Percentiles rank a stretch among this genome's conserved stretches.
phyloP scores from a whole-genome alignment of 2,888 invertebrate species.

The Cerceris ruficornis region DNA sequence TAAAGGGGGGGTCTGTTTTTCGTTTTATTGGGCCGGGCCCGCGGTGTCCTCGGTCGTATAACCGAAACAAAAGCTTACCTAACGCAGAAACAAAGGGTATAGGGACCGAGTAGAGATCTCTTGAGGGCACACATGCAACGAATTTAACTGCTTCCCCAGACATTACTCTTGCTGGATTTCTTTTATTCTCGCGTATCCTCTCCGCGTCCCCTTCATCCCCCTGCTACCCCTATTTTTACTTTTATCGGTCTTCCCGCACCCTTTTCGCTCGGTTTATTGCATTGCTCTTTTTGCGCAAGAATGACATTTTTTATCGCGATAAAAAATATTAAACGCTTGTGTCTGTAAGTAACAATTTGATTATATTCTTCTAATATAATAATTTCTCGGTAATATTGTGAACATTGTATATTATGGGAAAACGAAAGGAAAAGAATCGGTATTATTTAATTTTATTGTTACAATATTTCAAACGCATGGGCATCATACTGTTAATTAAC shows the following conservation, averaged over 20 bases:
- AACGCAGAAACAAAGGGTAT: conserved; percentile 78
- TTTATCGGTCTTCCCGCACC: conserved; percentile 43
- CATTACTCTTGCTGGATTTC: conserved; percentile 79
- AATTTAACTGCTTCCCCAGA: conserved; percentile 80
- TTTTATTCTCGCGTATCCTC: conserved; percentile 75
- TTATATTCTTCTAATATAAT: no score
- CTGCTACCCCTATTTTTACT: conserved; percentile 24
- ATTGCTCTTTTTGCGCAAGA: not conserved
- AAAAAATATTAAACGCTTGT: no score
- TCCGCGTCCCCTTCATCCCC: conserved; percentile 30
- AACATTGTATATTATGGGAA: no score
- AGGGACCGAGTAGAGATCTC: conserved; percentile 70
- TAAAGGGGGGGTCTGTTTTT: conserved; percentile 76
- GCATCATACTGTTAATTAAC: no score
- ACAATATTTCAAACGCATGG: no score
- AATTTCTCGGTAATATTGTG: no score
- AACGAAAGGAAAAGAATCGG: no score
- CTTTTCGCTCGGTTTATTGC: conserved; percentile 26
- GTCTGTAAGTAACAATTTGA: no score
- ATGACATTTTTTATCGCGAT: no score
- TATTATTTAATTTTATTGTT: no score
- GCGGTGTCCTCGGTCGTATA: conserved; percentile 78
- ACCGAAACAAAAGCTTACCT: conserved; percentile 81
- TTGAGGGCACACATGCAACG: conserved; percentile 80
- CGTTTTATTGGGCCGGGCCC: conserved; percentile 79